Base-by-base conservation (phyloP, 2,888 invertebrate species). In the Ceraclea dissimilis region DNA sequence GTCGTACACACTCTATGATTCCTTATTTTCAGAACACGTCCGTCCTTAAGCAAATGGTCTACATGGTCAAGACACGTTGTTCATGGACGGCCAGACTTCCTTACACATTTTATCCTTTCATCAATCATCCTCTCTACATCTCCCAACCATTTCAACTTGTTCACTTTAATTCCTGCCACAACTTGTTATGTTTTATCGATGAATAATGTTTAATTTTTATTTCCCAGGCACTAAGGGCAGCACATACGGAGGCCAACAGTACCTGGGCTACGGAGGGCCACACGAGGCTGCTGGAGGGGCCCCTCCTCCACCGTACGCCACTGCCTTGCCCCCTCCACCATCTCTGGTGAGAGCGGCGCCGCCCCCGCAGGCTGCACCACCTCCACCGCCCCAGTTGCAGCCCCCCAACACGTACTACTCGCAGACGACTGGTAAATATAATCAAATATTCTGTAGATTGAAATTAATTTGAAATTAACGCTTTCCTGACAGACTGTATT, bases 321-420 rank as follows among this genome's bases (percentile, higher is more conserved):
- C 60, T 5, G 70, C 75, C 60, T 72, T 68, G 17, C 76, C 76
- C 13, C 76, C 76, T n/a, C 69, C 76, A 59, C 56, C 60, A 1
- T 50, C 55, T 1, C 66, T 77, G 66, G 75, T 74, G 57, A 70
- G 76, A 5, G 73, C 75, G 39, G 56, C 56, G 5, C 76, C 77
- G 18, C 59, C 56, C 8, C 76, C 76, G 18, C 59, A 57, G 34
- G 53, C 59, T 1, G 70, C 75, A 60, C 72, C 68, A 11, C 72
- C 68, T 10, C 76, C 75, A 16, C 69, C 77, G 59, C 71, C 76
- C 5, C 73, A 75, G 44, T 22, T 59, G 51, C 76, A 77, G 26
- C 74, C 77, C 51, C 74, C 75, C 57, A 71, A 67, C 63, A 75
- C 75, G 2, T 76, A 76, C 71, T 77, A 77, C 69, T 73, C 77